Percentiles rank a stretch among this genome's conserved stretches.
phyloP scores from a whole-genome alignment of 2,113 vertebrate genomes.

The Lampris incognitus region DNA sequence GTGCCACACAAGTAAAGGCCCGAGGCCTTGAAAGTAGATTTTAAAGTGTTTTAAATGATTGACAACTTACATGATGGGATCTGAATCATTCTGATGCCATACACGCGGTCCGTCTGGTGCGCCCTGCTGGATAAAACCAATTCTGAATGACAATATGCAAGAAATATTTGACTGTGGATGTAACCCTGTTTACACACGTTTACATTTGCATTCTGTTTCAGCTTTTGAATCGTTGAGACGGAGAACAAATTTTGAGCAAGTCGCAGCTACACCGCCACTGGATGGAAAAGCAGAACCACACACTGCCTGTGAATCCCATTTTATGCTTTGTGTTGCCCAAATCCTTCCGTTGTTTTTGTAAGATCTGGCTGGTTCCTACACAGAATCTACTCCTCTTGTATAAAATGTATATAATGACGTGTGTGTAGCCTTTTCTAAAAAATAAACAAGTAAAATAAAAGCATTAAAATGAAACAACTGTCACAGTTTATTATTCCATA shows the following conservation, averaged over 20 bases:
- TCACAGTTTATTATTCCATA: conserved; percentile 92
- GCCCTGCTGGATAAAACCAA: too few relatives aligned
- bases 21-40: not conserved
- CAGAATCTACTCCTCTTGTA: conserved; percentile 3
- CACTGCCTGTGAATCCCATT: not conserved
- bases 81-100: too few relatives aligned
- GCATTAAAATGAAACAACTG: conserved; percentile 84
- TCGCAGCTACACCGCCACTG: not conserved
- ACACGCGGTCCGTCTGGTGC: too few relatives aligned
- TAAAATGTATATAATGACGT: conserved; percentile 62
- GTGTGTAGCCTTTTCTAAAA: conserved; percentile 1
- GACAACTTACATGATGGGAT: too few relatives aligned
- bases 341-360: not conserved
- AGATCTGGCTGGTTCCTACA: too few relatives aligned
- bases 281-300: not conserved
- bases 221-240: conserved; percentile 58
- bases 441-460: conserved; percentile 45
- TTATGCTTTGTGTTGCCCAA: not conserved
- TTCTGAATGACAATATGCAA: too few relatives aligned
- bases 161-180: too few relatives aligned
- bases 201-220: conserved; percentile 46
- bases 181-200: not conserved
- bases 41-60: not conserved
- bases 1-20: too few relatives aligned
- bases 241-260: not conserved